Evolutionary conservation across 1,140 invertebrate species (phyloP).

Genomic region (Aleiodes sp.): DNA sequence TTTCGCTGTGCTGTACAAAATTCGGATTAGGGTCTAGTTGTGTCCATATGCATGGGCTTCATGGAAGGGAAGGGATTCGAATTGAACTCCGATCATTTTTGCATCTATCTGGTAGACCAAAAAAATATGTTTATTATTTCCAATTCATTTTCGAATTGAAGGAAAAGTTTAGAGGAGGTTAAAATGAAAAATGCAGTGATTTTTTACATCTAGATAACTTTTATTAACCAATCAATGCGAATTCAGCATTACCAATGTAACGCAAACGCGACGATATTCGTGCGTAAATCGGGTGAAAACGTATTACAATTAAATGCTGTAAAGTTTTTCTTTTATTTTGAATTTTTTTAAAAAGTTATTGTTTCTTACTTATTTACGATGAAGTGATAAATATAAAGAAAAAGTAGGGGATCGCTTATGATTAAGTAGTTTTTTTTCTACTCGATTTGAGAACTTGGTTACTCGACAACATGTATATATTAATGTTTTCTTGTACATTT

Average conservation of each 20-base stretch:
- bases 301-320: constrained; percentile 64
- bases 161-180: no score
- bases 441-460: constrained; percentile 63
- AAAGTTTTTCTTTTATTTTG: constrained; percentile 49
- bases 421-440: constrained; percentile 46
- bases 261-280: constrained; percentile 53
- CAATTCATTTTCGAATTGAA: no score
- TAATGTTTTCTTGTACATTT: constrained; percentile 51
- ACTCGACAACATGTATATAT: constrained; percentile 63
- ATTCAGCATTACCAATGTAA: constrained; percentile 63
- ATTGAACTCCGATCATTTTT: no score
- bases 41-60: no score
- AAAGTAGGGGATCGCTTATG: constrained; percentile 50
- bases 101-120: no score
- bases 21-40: no score
- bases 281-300: constrained; percentile 48
- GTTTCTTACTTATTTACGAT: constrained; percentile 12
- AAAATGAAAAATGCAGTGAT: not conserved
- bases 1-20: no score
- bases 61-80: no score
- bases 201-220: constrained; percentile 66
- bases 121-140: no score
- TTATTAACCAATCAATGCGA: constrained; percentile 66
- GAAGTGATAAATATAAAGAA: constrained; percentile 59
- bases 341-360: constrained; percentile 20